Percentiles rank a stretch among this genome's conserved stretches.
These are phyloP conservation scores for Ricordea florida DNA, from an alignment of 92 coral and sea anemone species.

Conservation along the genomic window DNA sequence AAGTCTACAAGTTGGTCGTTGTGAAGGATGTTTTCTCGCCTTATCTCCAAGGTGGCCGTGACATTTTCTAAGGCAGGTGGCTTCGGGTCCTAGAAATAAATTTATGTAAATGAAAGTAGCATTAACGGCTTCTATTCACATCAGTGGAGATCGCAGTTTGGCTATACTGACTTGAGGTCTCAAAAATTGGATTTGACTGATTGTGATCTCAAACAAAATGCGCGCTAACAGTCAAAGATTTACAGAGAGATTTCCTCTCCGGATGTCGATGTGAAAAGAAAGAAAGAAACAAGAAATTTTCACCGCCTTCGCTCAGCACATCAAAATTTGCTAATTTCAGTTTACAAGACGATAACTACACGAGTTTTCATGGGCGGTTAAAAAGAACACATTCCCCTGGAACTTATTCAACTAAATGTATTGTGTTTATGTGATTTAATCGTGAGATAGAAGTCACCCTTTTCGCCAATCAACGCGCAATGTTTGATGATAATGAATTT, in stretches of 20 bases:
- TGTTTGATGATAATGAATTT: background rate
- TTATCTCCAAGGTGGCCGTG: constrained; percentile 20
- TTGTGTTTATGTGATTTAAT: background rate
- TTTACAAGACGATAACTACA: background rate
- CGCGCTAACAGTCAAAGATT: too few relatives aligned
- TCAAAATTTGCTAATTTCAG: background rate
- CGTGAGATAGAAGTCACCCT: background rate
- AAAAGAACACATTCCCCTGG: background rate
- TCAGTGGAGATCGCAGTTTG: too few relatives aligned
- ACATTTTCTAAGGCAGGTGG: constrained; percentile 40
- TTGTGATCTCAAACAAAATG: constrained; percentile 9
- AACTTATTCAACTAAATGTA: background rate
- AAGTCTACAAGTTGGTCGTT: background rate
- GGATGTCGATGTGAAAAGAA: too few relatives aligned
- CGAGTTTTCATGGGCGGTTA: background rate
- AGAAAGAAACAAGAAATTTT: too few relatives aligned
- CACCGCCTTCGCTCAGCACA: too few relatives aligned
- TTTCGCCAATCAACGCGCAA: background rate
- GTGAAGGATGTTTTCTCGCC: constrained; percentile 7
- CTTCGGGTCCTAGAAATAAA: constrained; percentile 23
- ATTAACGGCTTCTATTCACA: constrained; percentile 39
- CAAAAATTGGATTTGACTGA: constrained; percentile 30
- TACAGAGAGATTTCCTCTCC: too few relatives aligned
- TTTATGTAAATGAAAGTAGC: constrained; percentile 58
- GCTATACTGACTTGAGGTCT: background rate